phyloP scores from a whole-genome alignment of 2,113 vertebrate genomes.

The Mormyrus lacerda region DNA sequence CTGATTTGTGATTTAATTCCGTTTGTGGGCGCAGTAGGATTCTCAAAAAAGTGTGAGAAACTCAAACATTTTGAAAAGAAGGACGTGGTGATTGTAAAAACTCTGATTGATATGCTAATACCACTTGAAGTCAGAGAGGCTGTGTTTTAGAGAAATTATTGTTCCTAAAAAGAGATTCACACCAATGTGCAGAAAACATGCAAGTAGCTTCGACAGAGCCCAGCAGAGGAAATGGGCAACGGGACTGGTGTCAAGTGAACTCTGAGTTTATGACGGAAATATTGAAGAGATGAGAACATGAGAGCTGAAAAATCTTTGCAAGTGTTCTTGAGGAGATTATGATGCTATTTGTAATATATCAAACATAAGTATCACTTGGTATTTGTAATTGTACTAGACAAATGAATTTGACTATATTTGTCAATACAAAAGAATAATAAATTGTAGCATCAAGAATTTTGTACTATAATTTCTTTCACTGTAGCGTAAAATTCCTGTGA shows the following conservation, averaged over 20 bases:
- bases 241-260: background rate
- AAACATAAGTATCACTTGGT: background rate
- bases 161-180: background rate
- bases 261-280: background rate
- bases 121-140: background rate
- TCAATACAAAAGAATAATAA: background rate
- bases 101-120: background rate
- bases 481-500: background rate
- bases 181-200: background rate
- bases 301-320: background rate
- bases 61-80: background rate
- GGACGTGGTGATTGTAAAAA: background rate
- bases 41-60: background rate
- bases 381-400: background rate
- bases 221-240: background rate
- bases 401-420: background rate
- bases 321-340: background rate
- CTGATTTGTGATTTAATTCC: background rate
- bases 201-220: background rate
- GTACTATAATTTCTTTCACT: background rate
- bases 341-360: background rate
- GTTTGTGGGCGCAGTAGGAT: background rate
- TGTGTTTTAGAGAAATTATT: background rate
- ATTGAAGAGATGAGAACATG: background rate
- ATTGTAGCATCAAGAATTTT: background rate